Evolutionary conservation across 2,888 invertebrate species (phyloP).

Genomic region (Eupithecia centaureata): DNA sequence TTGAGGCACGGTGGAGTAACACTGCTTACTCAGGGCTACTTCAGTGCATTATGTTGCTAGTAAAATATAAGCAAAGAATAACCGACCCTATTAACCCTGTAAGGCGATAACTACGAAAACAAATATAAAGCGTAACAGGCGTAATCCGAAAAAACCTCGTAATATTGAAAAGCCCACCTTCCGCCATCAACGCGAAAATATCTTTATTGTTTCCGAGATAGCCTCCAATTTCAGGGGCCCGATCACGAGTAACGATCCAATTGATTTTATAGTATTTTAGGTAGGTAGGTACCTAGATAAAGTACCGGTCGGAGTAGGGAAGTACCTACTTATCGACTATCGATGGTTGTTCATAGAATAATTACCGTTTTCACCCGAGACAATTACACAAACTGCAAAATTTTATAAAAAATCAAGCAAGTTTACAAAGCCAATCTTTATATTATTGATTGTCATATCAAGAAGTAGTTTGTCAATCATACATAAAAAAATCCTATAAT

Average conservation of each 20-base stretch:
- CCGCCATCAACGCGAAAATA: constrained; percentile 49
- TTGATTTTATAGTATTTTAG: background rate
- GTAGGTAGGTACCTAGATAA: no score
- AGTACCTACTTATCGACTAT: no score
- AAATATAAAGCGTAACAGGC: constrained; percentile 23
- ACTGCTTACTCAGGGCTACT: background rate
- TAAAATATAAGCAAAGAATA: background rate
- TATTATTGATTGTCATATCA: no score
- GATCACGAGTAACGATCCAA: constrained; percentile 16
- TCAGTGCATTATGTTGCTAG: background rate
- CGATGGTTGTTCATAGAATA: no score
- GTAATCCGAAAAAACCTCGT: constrained; percentile 20
- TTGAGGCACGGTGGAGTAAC: background rate
- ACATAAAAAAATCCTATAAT: no score
- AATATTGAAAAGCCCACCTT: constrained; percentile 39
- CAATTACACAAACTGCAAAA: no score
- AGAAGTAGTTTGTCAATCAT: no score
- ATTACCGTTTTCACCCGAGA: no score
- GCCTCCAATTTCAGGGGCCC: constrained; percentile 50
- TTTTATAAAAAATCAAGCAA: no score
- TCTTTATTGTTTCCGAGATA: constrained; percentile 55
- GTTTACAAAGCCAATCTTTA: no score
- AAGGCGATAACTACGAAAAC: constrained; percentile 24
- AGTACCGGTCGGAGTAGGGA: no score
- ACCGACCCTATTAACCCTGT: background rate